Evolutionary conservation across 37 sponge, comb jelly and placozoan species (phyloP), one percentile per base, ranked within the genome.

Genomic region (Hexactinellida sp.): DNA sequence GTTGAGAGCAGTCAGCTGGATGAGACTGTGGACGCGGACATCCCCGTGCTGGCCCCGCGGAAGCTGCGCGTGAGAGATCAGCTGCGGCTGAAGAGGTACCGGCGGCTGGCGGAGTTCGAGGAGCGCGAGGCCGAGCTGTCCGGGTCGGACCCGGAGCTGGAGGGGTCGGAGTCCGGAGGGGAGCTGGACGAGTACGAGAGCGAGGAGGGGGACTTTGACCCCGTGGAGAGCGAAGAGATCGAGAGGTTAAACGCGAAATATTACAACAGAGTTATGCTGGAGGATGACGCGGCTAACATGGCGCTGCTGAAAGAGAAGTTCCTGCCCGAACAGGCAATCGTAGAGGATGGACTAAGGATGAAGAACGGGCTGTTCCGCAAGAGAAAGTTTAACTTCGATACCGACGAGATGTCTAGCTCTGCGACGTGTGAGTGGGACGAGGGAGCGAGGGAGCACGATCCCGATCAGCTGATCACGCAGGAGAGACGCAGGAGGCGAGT

Each of bases 51-150:
- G 5, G 76, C 76, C 5, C 76, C 76, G 34, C 76, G 76, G 25
- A 10, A 63, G 76, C 3, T 63, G 34, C 25, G 34, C 19, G 30
- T n/a, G 25, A 63, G 13, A 28, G 76, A 63, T n/a, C 21, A 63
- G 30, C 76, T 63, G 76, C 25, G 76, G 13, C 34, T 63, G 34
- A 63, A 63, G 34, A 10, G 76, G 34, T 63, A 63, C 76, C 25
- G 30, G 36, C 86, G 89, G 16, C 83, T 92, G 36, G 86, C 87
- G 7, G 90, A 92, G 54, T 95, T 95, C 90, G 90, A 91, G 36
- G 95, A 95, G 88, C 86, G 87, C 85, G 95, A 95, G 82, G 95
- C 95, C 23, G 95, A 95, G 88, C 85, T 95, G 36, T 95, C 95
- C 23, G 95, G 95, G 0, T 84, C 84, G 38, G 95, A 95, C 37